A percentile compares a stretch with the other conserved stretches of the same genome.
phyloP scores from a whole-genome alignment of 2,797 vertebrate genomes.

The Harpagifer antarcticus region DNA sequence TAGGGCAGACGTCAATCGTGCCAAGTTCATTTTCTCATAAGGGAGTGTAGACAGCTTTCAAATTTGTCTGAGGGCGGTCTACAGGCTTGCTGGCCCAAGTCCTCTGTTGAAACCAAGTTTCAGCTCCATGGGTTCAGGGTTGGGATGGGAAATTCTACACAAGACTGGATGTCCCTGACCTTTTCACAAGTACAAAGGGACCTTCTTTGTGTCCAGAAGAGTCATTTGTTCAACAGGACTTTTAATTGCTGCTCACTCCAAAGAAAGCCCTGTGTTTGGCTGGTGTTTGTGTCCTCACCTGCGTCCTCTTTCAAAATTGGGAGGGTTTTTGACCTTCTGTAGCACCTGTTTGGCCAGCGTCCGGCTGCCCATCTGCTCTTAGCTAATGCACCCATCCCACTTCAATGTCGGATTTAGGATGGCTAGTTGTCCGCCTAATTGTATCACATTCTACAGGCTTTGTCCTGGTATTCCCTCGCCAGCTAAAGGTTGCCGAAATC shows the following conservation, averaged over 20 bases:
- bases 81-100: slow-evolving; percentile 43
- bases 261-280: slow-evolving; percentile 62
- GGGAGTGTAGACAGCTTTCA: slow-evolving; percentile 66
- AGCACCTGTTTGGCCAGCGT: slow-evolving; percentile 84
- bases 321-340: slow-evolving; percentile 84
- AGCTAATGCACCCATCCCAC: slow-evolving; percentile 58
- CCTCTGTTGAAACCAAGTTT: slow-evolving; percentile 58
- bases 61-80: slow-evolving; percentile 59
- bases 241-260: slow-evolving; percentile 76
- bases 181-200: slow-evolving; percentile 77
- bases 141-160: slow-evolving; percentile 66
- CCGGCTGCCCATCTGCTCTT: slow-evolving; percentile 88
- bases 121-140: slow-evolving; percentile 63
- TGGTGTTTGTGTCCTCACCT: slow-evolving; percentile 73
- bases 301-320: slow-evolving; percentile 71
- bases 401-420: slow-evolving; percentile 87
- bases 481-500: slow-evolving; percentile 94
- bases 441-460: slow-evolving; percentile 96
- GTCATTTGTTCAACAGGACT: slow-evolving; percentile 75
- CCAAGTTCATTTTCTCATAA: slow-evolving; percentile 79
- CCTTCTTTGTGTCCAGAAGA: slow-evolving; percentile 69
- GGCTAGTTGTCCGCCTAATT: slow-evolving; percentile 93
- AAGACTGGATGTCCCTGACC: slow-evolving; percentile 69
- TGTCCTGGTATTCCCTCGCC: slow-evolving; percentile 87
- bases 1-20: slow-evolving; percentile 74